Evolutionary conservation across 2,888 invertebrate species (phyloP), one percentile per base, ranked within the genome.

Genomic region (Torymus auratus): DNA sequence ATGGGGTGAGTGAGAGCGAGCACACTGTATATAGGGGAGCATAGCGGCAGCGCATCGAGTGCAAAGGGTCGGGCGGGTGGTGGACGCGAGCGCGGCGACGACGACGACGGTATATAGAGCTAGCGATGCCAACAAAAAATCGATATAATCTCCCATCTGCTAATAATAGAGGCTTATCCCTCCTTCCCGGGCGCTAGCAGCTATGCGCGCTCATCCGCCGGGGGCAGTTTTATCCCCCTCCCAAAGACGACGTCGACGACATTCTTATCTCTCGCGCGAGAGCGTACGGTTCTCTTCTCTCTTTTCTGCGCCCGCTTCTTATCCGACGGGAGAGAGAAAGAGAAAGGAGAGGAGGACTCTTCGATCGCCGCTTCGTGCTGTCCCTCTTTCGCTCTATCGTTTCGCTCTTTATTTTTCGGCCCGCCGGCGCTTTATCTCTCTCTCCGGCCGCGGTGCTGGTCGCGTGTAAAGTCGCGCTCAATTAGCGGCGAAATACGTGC

Each of bases 121-220:
- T 28, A 28, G 28, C 79, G 52, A 78, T 81, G 83, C 80, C 81
- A 77, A 81, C 83, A 84, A 87, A 89, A 89, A 89, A 89, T 89
- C 90, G 89, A 89, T 89, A 88, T 87, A 89, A 89, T 89, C 88
- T 88, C 86, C 87, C 88, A 88, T 89, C 89, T 88, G 88, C 89
- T 90, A 89, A 89, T 89, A 90, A 90, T 87, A 88, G 88, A 87
- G 87, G 88, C 86, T 88, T 87, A 88, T 87, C 85, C 85, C 86
- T 84, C 28, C 28, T 28, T 7, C 28, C 28, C 28, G 28, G 28
- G 84, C 85, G 83, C 86, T 55, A 58, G 28, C 3, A 58, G 28
- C 28, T 28, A 28, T 28, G 71, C 71, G 71, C 71, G 50, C 17
- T 58, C 64, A 15, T 50, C 50, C 53, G n/a, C 23, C 28, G 23